Conservation (phyloP, 1,140 invertebrate species). For the Reticulitermes speratus region DNA sequence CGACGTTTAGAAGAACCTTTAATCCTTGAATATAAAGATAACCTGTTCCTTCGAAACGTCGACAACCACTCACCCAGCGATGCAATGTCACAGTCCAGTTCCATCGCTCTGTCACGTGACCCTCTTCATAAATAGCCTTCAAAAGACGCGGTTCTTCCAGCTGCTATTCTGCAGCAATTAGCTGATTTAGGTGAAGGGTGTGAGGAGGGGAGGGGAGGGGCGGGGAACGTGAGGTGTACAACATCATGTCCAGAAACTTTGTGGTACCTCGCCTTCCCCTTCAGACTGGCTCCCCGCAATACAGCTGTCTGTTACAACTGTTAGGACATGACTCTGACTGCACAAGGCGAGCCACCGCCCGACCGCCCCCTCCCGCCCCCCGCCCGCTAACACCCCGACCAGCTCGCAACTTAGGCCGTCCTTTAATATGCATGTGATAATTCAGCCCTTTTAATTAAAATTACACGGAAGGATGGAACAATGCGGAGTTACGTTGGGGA, state of each 20-base stretch:
- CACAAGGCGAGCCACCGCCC: not conserved
- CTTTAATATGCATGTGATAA: slow-evolving; percentile 17
- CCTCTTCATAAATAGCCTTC: no score
- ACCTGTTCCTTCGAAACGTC: no score
- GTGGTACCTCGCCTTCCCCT: not conserved
- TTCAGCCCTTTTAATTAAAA: slow-evolving; percentile 19
- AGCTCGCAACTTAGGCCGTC: not conserved
- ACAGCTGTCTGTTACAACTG: slow-evolving; percentile 14
- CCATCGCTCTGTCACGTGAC: no score
- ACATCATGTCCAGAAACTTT: slow-evolving; percentile 16
- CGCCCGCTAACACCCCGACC: not conserved
- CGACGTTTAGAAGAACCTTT: no score
- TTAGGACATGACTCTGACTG: slow-evolving; percentile 10
- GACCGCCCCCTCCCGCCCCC: not conserved
- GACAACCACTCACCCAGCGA: no score
- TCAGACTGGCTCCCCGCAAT: not conserved
- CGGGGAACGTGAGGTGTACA: not conserved
- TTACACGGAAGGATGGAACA: slow-evolving; percentile 10
- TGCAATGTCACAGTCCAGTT: no score
- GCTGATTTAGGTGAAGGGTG: not conserved
- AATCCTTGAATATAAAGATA: no score
- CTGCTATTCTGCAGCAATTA: not conserved
- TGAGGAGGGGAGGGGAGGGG: not conserved
- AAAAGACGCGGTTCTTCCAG: no score
- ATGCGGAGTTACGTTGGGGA: slow-evolving; percentile 14